phyloP scores from a whole-genome alignment of 2,113 vertebrate species.

The Tamias sibiricus region DNA sequence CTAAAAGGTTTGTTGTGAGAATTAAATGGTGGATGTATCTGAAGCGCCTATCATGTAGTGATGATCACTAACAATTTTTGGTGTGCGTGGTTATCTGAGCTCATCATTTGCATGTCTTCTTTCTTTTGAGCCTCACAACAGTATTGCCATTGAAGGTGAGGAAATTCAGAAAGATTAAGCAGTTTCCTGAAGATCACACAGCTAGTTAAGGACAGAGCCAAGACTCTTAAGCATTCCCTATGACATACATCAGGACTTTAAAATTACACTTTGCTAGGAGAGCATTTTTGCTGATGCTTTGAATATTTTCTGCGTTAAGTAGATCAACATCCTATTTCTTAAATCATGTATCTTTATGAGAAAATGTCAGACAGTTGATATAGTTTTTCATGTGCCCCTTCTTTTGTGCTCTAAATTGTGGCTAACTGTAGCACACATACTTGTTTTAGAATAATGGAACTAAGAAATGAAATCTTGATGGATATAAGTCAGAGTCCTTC shows the following conservation, averaged over 20 bases:
- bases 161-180: background rate
- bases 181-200: background rate
- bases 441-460: background rate
- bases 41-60: background rate
- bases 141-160: background rate
- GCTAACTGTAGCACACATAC: background rate
- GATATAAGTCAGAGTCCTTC: background rate
- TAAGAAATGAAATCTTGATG: conserved; percentile 22
- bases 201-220: background rate
- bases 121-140: background rate
- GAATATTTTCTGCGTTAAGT: background rate
- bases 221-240: background rate
- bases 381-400: background rate
- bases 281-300: background rate
- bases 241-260: background rate
- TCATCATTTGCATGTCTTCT: background rate
- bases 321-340: background rate
- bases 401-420: conserved; percentile 19
- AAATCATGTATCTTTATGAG: conserved; percentile 8
- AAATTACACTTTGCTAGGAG: conserved; percentile 30
- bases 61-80: background rate
- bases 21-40: background rate
- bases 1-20: background rate
- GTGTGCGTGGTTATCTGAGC: background rate
- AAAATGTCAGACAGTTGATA: conserved; percentile 3